Evolutionary conservation across 1,140 invertebrate genomes (phyloP).

Genomic region (Sesamia nonagrioides): DNA sequence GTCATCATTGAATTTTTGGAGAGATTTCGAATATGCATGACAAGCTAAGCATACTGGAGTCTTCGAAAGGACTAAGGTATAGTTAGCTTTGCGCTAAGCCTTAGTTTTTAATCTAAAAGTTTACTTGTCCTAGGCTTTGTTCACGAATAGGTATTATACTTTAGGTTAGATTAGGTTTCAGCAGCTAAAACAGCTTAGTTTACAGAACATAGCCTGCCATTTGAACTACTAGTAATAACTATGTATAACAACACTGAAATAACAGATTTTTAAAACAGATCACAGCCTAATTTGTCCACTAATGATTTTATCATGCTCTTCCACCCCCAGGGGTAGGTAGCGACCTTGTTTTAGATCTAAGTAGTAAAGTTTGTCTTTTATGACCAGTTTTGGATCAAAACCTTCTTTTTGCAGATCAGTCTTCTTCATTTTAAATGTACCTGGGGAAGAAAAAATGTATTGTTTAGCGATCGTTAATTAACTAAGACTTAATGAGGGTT

Average conservation of each 20-base stretch:
- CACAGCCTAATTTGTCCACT: conserved; percentile 89
- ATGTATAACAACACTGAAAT: conserved; percentile 31
- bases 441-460: conserved; percentile 57
- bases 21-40: not conserved
- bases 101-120: not conserved
- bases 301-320: conserved; percentile 90
- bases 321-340: conserved; percentile 89
- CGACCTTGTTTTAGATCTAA: conserved; percentile 88
- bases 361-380: conserved; percentile 92
- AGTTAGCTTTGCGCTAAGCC: not conserved
- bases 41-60: too few species aligned
- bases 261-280: conserved; percentile 59
- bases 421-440: conserved; percentile 98
- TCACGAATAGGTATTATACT: conserved; percentile 5
- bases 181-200: conserved; percentile 8
- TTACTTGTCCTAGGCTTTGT: not conserved
- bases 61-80: too few species aligned
- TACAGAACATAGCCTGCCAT: not conserved
- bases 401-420: conserved; percentile 96
- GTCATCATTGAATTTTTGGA: too few species aligned
- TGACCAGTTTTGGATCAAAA: conserved; percentile 92
- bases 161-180: not conserved
- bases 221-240: conserved; percentile 8
- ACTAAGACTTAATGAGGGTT: too few species aligned
- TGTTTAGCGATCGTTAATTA: not conserved